These are phyloP conservation scores for Microplitis demolitor DNA, from an alignment of 1,140 invertebrate species.

Conservation along the genomic window DNA sequence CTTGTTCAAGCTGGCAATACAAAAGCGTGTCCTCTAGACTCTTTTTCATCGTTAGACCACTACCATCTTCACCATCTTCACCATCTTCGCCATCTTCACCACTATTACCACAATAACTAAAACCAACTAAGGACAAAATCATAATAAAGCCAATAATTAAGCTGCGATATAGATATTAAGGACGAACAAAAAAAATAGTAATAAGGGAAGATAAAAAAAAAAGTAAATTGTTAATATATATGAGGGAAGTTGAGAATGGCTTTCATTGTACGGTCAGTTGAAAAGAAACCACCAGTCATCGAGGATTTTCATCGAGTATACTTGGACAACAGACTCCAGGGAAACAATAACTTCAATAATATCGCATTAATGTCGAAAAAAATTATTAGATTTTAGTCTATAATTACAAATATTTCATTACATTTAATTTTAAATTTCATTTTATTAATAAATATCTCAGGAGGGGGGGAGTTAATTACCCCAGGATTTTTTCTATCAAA, in stretches of 20 bases:
- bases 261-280: constrained; percentile 26
- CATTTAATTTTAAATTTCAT: too few species aligned
- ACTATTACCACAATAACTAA: too few species aligned
- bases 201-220: too few species aligned
- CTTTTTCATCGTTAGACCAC: too few species aligned
- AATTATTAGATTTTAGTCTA: constrained; percentile 25
- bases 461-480: too few species aligned
- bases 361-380: neutral
- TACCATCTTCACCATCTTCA: neutral
- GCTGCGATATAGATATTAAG: constrained; percentile 10
- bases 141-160: constrained; percentile 36
- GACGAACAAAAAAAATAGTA: neutral
- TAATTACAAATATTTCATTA: too few species aligned
- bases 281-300: constrained; percentile 15
- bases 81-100: neutral
- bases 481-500: too few species aligned
- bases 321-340: constrained; percentile 1
- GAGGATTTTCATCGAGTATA: neutral
- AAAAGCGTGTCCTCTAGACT: neutral
- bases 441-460: too few species aligned
- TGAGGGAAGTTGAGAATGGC: constrained; percentile 11
- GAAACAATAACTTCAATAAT: constrained; percentile 27
- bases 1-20: neutral
- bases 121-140: constrained; percentile 20
- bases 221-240: neutral